Base-by-base conservation (phyloP, 2,113 vertebrate species). In the Xerus inauris region DNA sequence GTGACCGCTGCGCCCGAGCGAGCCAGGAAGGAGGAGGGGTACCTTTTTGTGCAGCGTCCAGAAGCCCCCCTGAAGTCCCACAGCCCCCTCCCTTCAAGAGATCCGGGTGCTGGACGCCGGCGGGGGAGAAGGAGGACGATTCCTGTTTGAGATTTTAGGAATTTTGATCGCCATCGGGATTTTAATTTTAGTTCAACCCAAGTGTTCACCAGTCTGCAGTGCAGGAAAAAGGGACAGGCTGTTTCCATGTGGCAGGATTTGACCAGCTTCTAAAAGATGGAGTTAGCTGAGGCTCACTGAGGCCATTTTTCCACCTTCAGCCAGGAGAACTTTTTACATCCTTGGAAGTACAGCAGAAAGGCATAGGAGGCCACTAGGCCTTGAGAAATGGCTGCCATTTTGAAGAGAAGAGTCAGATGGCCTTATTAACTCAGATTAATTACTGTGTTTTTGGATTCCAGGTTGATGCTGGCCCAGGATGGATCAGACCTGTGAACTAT, bases 401-500 rank as follows among this genome's bases (percentile, higher is more conserved):
- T 99, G 98, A 97, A 96, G 95, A 95, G 97, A 91, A 80, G 81
- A 92, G 72, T 92, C 89, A 87, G 79, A 85, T 83, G 95, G 87
- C 77, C 54, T 62, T 91, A 0, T 91, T 87, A 75, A 86, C 90
- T 94, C 64, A 84, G 45, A 93, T 90, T 97, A 95, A 98, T 97
- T 89, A 73, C 90, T 84, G 62, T 97, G 80, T 97, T 91, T 97
- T 97, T 98, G 95, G 92, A 97, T 98, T 97, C 93, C 98, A 99
- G 98, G 98, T 99, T 98, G 97, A 98, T 99, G 98, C 98, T 92
- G 94, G 93, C 98, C 95, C 98, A 99, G 98, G 97, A 99, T 99
- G 99, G 99, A 99, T 98, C 98, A 99, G 98, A 98, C 98, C 97
- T 99, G 98, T 98, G 95, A 99, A 97, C 98, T 98, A 98, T 98